These are phyloP conservation scores for Propithecus perrieri DNA, from an alignment of 2,797 vertebrate genomes.

Conservation along the genomic window DNA sequence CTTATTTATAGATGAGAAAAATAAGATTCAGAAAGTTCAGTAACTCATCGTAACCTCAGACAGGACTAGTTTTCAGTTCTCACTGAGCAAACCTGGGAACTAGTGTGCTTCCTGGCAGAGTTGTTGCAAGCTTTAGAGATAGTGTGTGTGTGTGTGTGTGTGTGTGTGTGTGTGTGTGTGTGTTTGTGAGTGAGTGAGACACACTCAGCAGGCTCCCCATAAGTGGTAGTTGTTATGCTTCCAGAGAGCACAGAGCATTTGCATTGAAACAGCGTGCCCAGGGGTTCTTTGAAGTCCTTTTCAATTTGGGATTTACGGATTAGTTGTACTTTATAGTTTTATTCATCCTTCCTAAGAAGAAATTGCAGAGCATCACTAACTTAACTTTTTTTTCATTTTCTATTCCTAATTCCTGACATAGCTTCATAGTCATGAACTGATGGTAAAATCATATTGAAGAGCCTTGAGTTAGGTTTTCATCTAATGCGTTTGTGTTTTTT, in stretches of 20 bases:
- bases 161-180: too few relatives aligned
- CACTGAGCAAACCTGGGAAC: neutral
- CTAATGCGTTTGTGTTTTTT: slow-evolving; percentile 71
- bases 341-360: neutral
- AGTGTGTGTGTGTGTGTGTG: neutral
- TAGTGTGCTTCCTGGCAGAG: neutral
- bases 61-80: neutral
- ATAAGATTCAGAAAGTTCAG: neutral
- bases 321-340: neutral
- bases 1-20: neutral
- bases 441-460: neutral
- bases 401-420: slow-evolving; percentile 19
- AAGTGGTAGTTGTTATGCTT: neutral
- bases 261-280: neutral
- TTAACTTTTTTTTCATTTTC: slow-evolving; percentile 46
- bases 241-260: neutral
- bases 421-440: slow-evolving; percentile 25
- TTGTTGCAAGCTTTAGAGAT: neutral
- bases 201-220: neutral
- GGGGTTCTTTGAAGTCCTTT: neutral
- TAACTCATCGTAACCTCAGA: neutral
- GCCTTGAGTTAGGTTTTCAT: neutral
- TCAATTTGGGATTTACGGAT: neutral
- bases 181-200: too few relatives aligned
- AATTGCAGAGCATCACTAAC: neutral